These are phyloP conservation scores for Hypselothyrea guttata DNA, from an alignment of 2,888 invertebrate species.

Conservation along the genomic window DNA sequence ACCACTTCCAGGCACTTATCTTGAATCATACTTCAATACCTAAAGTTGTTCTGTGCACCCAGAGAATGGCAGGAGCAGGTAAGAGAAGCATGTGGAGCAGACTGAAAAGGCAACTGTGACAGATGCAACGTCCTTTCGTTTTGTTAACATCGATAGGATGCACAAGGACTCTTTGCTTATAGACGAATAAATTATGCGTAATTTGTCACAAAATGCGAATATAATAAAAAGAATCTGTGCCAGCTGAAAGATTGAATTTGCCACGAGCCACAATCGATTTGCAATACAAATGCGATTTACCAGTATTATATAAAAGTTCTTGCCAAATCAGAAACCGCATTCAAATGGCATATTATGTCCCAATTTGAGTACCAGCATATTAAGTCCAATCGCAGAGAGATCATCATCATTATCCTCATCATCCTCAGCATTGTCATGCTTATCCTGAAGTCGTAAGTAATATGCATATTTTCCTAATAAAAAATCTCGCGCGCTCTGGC, in stretches of 20 bases:
- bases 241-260: constrained; percentile 53
- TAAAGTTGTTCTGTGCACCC: constrained; percentile 22
- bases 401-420: constrained; percentile 15
- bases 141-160: no score
- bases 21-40: constrained; percentile 21
- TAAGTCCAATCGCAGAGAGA: constrained; percentile 35
- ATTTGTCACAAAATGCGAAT: constrained; percentile 37
- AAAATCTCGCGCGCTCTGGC: no score
- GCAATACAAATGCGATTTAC: constrained; percentile 41
- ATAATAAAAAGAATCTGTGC: constrained; percentile 38
- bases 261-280: constrained; percentile 38
- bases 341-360: constrained; percentile 34
- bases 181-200: constrained; percentile 13
- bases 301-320: constrained; percentile 15
- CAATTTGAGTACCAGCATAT: constrained; percentile 24
- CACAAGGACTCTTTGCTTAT: no score
- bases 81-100: no score
- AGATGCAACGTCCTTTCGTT: no score
- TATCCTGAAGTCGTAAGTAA: constrained; percentile 44
- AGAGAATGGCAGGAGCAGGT: constrained; percentile 2
- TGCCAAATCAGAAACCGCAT: constrained; percentile 32
- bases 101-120: no score
- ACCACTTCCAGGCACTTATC: constrained; percentile 18
- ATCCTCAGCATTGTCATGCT: constrained; percentile 10
- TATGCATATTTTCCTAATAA: constrained; percentile 69